Conservation (phyloP, 2,888 invertebrate genomes). For the Pyrgus malvae region DNA sequence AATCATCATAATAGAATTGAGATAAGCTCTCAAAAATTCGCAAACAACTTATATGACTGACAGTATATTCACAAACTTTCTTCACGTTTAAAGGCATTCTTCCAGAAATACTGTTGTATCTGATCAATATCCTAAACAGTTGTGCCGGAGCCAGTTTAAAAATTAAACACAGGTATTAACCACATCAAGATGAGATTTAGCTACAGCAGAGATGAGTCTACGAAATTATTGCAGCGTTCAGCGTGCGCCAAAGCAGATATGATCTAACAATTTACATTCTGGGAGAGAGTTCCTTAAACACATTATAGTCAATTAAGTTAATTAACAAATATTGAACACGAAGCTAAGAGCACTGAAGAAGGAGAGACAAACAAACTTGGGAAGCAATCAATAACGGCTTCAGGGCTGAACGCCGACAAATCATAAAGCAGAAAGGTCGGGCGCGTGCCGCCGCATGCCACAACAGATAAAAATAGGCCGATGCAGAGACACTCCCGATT, state of each 20-base stretch:
- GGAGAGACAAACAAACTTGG: conserved; percentile 38
- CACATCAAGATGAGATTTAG: not conserved
- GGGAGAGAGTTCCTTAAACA: not conserved
- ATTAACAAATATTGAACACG: not conserved
- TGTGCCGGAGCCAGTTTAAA: not conserved
- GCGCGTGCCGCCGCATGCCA: conserved; percentile 67
- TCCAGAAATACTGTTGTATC: not conserved
- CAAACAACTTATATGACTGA: no score
- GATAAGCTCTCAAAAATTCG: not conserved
- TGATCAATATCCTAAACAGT: not conserved
- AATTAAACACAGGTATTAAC: not conserved
- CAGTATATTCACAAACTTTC: no score
- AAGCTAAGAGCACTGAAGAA: conserved; percentile 27
- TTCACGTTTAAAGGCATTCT: not conserved
- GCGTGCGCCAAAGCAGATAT: no score
- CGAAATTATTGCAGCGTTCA: no score
- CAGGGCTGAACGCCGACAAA: conserved; percentile 44
- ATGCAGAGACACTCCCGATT: conserved; percentile 67
- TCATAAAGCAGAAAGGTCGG: conserved; percentile 63
- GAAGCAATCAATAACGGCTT: conserved; percentile 52
- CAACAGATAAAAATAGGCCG: conserved; percentile 63
- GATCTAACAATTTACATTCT: no score
- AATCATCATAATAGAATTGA: not conserved
- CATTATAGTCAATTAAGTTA: not conserved
- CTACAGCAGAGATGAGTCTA: no score